These are phyloP conservation scores for Linnaemya tessellans DNA, from an alignment of 2,888 invertebrate species.

Conservation along the genomic window DNA sequence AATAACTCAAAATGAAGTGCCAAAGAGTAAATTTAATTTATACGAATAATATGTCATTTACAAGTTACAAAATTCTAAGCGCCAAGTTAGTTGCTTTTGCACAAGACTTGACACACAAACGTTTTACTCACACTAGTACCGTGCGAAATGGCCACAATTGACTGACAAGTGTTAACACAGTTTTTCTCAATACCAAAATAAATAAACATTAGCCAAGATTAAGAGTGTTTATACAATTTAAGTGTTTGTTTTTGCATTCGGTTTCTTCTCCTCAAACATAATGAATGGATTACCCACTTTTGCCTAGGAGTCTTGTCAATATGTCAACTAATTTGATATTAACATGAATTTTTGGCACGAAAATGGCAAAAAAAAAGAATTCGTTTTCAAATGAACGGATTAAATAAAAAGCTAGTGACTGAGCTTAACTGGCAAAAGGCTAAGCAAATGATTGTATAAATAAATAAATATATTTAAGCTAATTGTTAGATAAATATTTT, in stretches of 20 bases:
- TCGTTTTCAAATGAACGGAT: neutral
- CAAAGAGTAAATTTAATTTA: conserved; percentile 1
- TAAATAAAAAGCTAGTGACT: neutral
- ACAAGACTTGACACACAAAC: conserved; percentile 17
- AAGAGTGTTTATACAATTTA: conserved; percentile 20
- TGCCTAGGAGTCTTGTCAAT: conserved; percentile 19
- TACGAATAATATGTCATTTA: neutral
- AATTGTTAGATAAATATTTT: conserved; percentile 33
- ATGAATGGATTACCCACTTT: conserved; percentile 35
- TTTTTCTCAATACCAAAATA: conserved; percentile 15
- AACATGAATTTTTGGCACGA: neutral
- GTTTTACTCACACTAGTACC: conserved; percentile 1
- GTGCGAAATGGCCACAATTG: conserved; percentile 29
- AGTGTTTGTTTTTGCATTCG: conserved; percentile 13
- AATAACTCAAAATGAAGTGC: conserved; percentile 4
- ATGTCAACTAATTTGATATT: conserved; percentile 27
- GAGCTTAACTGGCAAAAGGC: conserved; percentile 1
- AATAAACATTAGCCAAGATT: conserved; percentile 33
- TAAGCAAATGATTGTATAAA: neutral
- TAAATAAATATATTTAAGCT: conserved; percentile 2
- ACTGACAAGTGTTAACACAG: conserved; percentile 44
- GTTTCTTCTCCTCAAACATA: neutral
- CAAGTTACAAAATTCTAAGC: conserved; percentile 7
- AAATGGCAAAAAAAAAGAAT: conserved; percentile 3
- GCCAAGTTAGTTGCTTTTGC: neutral